Evolutionary conservation across 1,140 invertebrate species (phyloP), one percentile per base, ranked within the genome.

Genomic region (Ectropis grisescens): DNA sequence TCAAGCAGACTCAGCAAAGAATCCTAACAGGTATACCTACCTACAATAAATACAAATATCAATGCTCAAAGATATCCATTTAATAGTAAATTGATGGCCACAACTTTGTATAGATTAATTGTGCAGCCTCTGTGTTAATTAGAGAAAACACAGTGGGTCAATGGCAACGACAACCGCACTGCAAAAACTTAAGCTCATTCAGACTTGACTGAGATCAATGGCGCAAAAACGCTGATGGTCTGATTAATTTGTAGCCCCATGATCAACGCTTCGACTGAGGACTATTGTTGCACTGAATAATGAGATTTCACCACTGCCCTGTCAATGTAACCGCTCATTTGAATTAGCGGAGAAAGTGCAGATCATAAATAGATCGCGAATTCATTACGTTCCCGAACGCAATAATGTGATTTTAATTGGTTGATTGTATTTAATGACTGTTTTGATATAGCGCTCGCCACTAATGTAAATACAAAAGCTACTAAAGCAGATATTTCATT

Each of bases 61-160:
- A n/a, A n/a, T n/a, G n/a, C n/a, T n/a, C n/a, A n/a, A n/a, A n/a
- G n/a, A n/a, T n/a, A n/a, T n/a, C n/a, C n/a, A n/a, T n/a, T n/a
- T n/a, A n/a, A 26, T n/a, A 26, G 6, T 26, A 26, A 26, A 7
- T n/a, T 26, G 24, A n/a, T 10, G 10, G 10, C 6, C 24, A 10
- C 24, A 10, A n/a, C 6, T 26, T 4, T 26, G 24, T 4, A 26
- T 4, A 10, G 10, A 26, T 7, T 51, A 51, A 50, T 39, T 33
- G 29, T 40, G 29, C 43, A 49, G 39, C 51, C 44, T 57, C 41
- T 44, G 38, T 35, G 38, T 46, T 62, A 65, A 68, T 65, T 58
- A 59, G 56, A 58, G 53, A 68, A 61, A 65, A 41, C 42, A 34
- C 30, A 41, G 29, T 46, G 29, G 56, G 54, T 65, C 64, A 65